Conservation (phyloP, 2,888 invertebrate species). For the Epinotia ramella region DNA sequence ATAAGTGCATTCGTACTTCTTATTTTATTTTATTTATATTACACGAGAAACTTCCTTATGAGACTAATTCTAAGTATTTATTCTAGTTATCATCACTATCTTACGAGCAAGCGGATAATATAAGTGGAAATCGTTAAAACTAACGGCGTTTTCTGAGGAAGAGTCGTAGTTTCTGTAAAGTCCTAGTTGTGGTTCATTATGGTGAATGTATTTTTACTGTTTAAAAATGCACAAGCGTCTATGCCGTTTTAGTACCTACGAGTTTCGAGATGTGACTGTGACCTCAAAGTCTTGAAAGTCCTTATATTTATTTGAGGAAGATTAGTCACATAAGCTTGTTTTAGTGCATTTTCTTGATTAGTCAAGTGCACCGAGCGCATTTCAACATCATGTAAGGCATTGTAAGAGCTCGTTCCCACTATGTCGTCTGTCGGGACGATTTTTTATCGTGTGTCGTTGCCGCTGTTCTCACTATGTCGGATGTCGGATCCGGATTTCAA, state of each 20-base stretch:
- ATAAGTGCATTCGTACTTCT: too few relatives aligned
- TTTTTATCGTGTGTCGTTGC: too few relatives aligned
- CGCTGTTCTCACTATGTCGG: too few relatives aligned
- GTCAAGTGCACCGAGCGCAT: background rate
- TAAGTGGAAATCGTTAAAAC: slow-evolving; percentile 17
- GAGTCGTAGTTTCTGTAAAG: background rate
- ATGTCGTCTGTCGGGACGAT: too few relatives aligned
- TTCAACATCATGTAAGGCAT: background rate
- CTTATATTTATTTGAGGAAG: too few relatives aligned
- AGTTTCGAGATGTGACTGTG: background rate
- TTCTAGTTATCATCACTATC: slow-evolving; percentile 5
- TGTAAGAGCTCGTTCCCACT: too few relatives aligned
- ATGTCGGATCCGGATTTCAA: too few relatives aligned
- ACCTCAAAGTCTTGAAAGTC: too few relatives aligned
- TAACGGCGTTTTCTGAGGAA: background rate
- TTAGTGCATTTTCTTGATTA: background rate
- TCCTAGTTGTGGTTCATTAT: background rate
- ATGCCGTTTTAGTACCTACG: background rate
- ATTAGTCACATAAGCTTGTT: background rate
- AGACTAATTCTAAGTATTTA: slow-evolving; percentile 7
- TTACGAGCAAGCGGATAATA: background rate
- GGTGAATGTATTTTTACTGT: background rate
- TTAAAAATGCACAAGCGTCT: background rate
- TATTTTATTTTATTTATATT: background rate
- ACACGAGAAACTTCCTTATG: slow-evolving; percentile 5